phyloP scores from a whole-genome alignment of 2,888 invertebrate genomes.

The Anthoptus insignis region DNA sequence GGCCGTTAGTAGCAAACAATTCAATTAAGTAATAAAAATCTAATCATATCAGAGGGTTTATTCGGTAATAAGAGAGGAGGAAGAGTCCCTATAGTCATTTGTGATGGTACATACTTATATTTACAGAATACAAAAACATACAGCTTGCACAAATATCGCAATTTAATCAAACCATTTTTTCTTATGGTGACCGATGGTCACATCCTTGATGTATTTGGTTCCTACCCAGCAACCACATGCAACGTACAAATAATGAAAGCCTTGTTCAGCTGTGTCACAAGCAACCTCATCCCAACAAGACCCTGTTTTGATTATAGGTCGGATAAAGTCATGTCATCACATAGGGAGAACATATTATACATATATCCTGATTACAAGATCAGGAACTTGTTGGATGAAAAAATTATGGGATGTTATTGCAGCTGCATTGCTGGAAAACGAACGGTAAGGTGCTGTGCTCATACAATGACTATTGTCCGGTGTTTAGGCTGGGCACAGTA shows the following conservation, averaged over 20 bases:
- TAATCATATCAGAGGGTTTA: neutral
- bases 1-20: no score
- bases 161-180: constrained; percentile 4
- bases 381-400: neutral
- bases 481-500: no score
- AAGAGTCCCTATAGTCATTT: constrained; percentile 5
- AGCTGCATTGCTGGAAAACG: no score
- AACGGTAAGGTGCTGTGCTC: no score
- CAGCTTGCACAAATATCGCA: neutral
- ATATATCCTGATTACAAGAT: constrained; percentile 14
- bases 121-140: no score
- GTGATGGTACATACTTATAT: neutral
- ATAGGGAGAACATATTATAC: constrained; percentile 4
- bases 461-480: no score
- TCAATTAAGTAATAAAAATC: neutral
- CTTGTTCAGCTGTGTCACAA: neutral
- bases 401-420: no score
- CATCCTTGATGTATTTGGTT: neutral
- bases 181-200: neutral
- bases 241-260: neutral
- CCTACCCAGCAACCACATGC: neutral
- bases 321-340: constrained; percentile 22
- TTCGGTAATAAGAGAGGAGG: neutral
- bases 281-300: constrained; percentile 1
- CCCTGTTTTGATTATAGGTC: neutral